Evolutionary conservation across 2,888 invertebrate species (phyloP), one percentile per base, ranked within the genome.

Genomic region (Heliconius ethilla): DNA sequence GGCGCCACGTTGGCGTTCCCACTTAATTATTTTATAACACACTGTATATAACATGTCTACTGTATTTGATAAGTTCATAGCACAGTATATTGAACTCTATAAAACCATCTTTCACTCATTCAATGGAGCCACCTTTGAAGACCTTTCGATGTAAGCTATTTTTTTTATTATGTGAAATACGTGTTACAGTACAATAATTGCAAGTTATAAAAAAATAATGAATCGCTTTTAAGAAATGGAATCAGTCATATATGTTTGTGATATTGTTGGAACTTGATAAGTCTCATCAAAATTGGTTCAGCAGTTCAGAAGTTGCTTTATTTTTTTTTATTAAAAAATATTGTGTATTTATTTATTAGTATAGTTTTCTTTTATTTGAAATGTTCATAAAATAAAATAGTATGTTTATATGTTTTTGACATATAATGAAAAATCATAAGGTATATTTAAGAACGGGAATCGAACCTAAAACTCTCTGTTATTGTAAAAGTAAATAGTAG

Each of bases 21-120:
- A 70, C 25, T 7, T 45, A 27, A 27, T 27, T 70, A 22, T 63
- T 73, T 62, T 66, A 77, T 89, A 88, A 0, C 86, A 80, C 86
- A 85, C 86, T 91, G 86, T 83, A 82, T 81, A 80, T 62, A 75
- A 75, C 78, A 75, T 81, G 80, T 73, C 82, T 83, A 87, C 88
- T 88, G 90, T 92, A 92, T 92, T 90, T 92, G 89, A 92, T 91
- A 91, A 89, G 88, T 89, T 73, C 91, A 90, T 89, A 84, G 89
- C 87, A 87, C 79, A 87, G 93, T 91, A 90, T 89, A 88, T 89
- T 90, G 92, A 93, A 87, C 93, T 81, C 83, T 81, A 86, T 84
- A 88, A 91, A 90, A 89, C 88, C 87, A 86, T 83, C 84, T 83
- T 79, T 82, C 82, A 78, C 55, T 62, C 51, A 79, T 22, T 81